Evolutionary conservation across 2,888 invertebrate species (phyloP).

Genomic region (Cataglyphis cursor): DNA sequence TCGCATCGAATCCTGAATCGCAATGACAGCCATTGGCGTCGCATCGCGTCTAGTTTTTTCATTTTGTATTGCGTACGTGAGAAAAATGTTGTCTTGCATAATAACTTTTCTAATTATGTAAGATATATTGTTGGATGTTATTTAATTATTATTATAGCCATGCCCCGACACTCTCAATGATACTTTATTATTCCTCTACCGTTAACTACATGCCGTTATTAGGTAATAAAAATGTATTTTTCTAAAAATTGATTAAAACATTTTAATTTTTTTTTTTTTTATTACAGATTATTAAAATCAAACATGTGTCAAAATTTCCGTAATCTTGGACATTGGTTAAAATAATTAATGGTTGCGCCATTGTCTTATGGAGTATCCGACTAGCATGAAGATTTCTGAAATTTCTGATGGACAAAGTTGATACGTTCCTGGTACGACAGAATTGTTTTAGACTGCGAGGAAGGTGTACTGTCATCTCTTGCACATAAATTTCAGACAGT

Average conservation of each 20-base stretch:
- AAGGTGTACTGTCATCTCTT: slow-evolving; percentile 2
- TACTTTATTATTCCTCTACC: not conserved
- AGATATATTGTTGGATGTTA: not conserved
- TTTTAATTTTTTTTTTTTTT: not conserved
- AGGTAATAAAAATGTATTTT: not conserved
- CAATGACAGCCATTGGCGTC: slow-evolving; percentile 45
- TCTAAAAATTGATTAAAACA: not conserved
- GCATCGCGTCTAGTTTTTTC: slow-evolving; percentile 1
- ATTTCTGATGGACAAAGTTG: not conserved
- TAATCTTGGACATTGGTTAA: not conserved
- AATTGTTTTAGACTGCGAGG: slow-evolving; percentile 25
- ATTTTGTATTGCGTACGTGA: not conserved
- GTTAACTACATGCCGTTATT: not conserved
- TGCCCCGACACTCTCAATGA: not conserved
- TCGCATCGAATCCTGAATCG: slow-evolving; percentile 61
- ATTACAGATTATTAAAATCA: slow-evolving; percentile 1
- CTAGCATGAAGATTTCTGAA: not conserved
- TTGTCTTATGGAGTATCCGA: not conserved
- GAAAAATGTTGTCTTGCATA: not conserved
- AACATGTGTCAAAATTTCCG: not conserved
- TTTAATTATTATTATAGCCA: not conserved
- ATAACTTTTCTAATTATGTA: not conserved
- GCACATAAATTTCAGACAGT: not conserved
- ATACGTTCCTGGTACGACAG: slow-evolving; percentile 28
- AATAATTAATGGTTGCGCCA: not conserved